phyloP scores from a whole-genome alignment of 2,797 vertebrate genomes.

The Amblyraja radiata region DNA sequence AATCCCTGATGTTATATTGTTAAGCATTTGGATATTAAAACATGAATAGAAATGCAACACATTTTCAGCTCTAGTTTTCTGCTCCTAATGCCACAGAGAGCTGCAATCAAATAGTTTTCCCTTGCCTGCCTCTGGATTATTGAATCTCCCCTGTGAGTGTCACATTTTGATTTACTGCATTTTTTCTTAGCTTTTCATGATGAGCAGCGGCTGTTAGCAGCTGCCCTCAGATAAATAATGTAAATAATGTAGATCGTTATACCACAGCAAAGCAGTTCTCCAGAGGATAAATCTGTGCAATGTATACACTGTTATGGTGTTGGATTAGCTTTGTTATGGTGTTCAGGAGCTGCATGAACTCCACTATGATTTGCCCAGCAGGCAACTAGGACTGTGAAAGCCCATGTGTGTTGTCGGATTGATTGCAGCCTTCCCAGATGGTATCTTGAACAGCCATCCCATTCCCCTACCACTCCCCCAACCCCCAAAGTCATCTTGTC shows the following conservation, averaged over 20 bases:
- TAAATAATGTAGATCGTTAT: not conserved
- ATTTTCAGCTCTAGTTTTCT: not conserved
- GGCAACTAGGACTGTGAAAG: not conserved
- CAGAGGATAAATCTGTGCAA: not conserved
- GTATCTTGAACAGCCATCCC: not conserved
- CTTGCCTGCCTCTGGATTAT: not conserved
- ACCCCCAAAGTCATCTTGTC: not conserved
- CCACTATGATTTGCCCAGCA: not conserved
- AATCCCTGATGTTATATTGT: not conserved
- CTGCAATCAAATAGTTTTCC: not conserved
- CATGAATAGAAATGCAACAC: not conserved
- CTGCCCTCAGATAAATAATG: slow-evolving; percentile 8
- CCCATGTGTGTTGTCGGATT: not conserved
- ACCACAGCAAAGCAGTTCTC: not conserved
- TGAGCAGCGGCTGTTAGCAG: not conserved
- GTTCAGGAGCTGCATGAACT: not conserved
- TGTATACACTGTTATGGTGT: not conserved
- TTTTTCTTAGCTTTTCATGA: not conserved
- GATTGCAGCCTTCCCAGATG: not conserved
- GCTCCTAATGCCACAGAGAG: not conserved
- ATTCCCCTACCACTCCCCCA: too few species aligned
- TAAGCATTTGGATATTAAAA: not conserved
- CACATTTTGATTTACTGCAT: slow-evolving; percentile 4
- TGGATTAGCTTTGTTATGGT: not conserved
- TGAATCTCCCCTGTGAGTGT: not conserved